These are phyloP conservation scores for Tachina lurida DNA, from an alignment of 2,888 invertebrate genomes.

Conservation along the genomic window DNA sequence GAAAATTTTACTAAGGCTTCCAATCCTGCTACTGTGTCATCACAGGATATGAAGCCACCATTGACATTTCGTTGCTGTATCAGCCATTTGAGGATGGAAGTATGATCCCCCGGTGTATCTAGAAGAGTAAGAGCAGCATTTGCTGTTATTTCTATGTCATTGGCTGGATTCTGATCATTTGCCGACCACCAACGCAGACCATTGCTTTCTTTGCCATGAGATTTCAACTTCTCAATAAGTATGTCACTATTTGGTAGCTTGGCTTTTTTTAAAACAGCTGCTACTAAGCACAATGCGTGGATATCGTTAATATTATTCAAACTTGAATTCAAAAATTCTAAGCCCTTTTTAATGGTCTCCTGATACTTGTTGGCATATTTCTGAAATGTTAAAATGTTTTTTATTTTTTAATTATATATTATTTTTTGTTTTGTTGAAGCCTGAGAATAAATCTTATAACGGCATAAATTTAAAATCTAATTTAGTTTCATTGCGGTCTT, in stretches of 20 bases:
- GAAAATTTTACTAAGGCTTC: constrained; percentile 87
- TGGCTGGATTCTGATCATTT: constrained; percentile 81
- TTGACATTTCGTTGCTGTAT: constrained; percentile 85
- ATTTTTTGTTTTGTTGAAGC: too few species aligned
- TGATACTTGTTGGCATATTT: constrained; percentile 80
- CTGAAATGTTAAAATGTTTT: constrained; percentile 1
- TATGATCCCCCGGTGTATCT: constrained; percentile 62
- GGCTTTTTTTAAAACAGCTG: constrained; percentile 89
- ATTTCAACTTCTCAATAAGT: constrained; percentile 83
- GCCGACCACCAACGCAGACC: constrained; percentile 91
- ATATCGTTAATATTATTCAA: constrained; percentile 86
- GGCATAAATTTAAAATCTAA: too few species aligned
- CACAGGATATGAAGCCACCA: constrained; percentile 89
- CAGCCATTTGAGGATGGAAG: constrained; percentile 88
- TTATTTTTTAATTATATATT: too few species aligned
- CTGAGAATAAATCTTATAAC: neutral
- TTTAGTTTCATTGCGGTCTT: too few species aligned
- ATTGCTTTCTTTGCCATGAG: constrained; percentile 81
- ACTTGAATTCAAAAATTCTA: constrained; percentile 88
- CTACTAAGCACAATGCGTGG: constrained; percentile 89
- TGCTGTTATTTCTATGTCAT: constrained; percentile 90
- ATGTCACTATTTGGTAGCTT: constrained; percentile 85
- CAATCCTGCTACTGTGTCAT: constrained; percentile 89
- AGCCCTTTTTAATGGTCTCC: constrained; percentile 88
- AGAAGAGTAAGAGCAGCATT: constrained; percentile 90